A percentile compares a stretch with the other conserved stretches of the same genome.
These are phyloP conservation scores for Ptilonorhynchus violaceus DNA, from an alignment of 2,113 vertebrate species.

Conservation along the genomic window DNA sequence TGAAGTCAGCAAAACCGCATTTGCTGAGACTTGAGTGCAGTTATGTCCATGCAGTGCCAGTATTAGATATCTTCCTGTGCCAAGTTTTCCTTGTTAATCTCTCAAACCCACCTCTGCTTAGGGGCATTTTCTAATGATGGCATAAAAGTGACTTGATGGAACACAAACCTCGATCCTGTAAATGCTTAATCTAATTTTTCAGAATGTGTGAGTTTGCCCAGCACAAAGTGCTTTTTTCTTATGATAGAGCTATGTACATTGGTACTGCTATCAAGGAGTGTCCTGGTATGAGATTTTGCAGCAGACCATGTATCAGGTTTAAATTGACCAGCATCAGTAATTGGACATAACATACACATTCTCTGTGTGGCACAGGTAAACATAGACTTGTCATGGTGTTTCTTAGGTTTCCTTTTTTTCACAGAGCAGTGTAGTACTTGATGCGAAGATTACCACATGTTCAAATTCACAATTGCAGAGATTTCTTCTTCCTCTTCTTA, in stretches of 20 bases:
- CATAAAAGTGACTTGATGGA: neutral
- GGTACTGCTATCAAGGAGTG: neutral
- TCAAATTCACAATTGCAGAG: neutral
- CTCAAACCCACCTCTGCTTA: neutral
- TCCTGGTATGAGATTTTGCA: neutral
- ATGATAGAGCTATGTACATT: neutral
- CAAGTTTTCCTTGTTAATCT: neutral
- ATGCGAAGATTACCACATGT: neutral
- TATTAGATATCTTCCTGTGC: neutral
- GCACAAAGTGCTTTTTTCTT: neutral
- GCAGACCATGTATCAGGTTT: neutral
- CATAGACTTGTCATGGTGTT: neutral
- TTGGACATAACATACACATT: neutral
- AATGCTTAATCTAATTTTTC: neutral
- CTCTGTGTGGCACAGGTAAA: neutral
- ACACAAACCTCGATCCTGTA: neutral
- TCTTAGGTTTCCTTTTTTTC: neutral
- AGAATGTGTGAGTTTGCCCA: neutral
- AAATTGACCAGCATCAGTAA: neutral
- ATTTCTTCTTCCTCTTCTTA: neutral
- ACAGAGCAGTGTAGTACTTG: neutral
- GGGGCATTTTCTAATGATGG: neutral
- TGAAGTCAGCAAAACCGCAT: neutral
- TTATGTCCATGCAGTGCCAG: neutral
- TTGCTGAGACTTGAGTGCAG: neutral